Evolutionary conservation across 1,140 invertebrate genomes (phyloP), one percentile per base, ranked within the genome.

Genomic region (Bradysia coprophila): DNA sequence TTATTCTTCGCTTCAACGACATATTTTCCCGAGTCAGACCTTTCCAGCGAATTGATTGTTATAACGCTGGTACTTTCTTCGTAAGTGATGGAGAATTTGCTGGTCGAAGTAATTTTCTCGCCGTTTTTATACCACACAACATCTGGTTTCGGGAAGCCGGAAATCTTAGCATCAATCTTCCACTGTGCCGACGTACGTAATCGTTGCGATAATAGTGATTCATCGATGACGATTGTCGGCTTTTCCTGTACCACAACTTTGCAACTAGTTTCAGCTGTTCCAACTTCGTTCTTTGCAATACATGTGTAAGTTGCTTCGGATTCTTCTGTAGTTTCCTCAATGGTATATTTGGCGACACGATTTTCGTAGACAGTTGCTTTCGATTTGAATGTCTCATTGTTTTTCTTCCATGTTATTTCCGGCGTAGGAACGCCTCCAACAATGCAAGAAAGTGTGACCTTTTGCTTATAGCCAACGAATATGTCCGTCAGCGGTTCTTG

Each of bases 391-490:
- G 66, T 59, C 45, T 69, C 63, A 5, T 67, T 69, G 49, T 73
- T 68, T 52, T 69, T 73, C 38, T 62, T 75, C 90, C 90, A 95
- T 46, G 69, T 74, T 5, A 91, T 74, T 48, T 73, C 76, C n/a
- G 91, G 90, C 55, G 71, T 63, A 3, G 90, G 88, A 50, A 76
- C 64, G n/a, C 86, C 91, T 43, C 74, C 75, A 51, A 86, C 79
- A 36, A 83, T 73, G 54, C 84, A 79, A 15, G 71, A 69, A 32
- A 91, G 63, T 47, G 72, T 80, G 45, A 71, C 67, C 53, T 59
- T 69, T 61, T 75, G 72, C 48, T 60, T 61, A 4, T 73, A 58
- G 44, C 67, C 68, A 32, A 62, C 61, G 2, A 68, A 51, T n/a
- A 68, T 55, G 51, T 79, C 71, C 49, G 69, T 66, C 15, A 83